Percentiles rank a stretch among this genome's conserved stretches.
Conservation (phyloP, 2,113 vertebrate species). For the Microcebus tavaratra region DNA sequence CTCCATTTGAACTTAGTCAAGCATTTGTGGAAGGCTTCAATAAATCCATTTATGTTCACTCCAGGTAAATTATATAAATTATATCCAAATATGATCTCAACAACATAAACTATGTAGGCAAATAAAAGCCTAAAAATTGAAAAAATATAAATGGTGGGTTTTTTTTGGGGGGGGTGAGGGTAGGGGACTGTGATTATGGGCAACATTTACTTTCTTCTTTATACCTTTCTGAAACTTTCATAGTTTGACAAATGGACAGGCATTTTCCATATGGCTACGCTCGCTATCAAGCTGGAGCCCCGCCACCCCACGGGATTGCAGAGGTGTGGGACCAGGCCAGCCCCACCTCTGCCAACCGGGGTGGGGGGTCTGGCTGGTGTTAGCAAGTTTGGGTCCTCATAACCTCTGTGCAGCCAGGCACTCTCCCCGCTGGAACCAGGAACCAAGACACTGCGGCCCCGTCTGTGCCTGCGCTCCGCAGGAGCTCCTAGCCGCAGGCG, state of each 20-base stretch:
- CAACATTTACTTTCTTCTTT: neutral
- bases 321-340: neutral
- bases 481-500: too few species aligned
- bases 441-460: neutral
- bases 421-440: neutral
- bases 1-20: neutral
- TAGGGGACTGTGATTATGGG: fast-evolving
- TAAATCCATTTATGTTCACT: neutral
- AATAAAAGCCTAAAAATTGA: neutral
- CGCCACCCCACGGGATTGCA: fast-evolving
- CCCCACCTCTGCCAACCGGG: too few species aligned
- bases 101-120: neutral
- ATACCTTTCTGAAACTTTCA: neutral
- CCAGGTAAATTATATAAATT: neutral
- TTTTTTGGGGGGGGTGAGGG: too few species aligned
- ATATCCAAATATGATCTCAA: neutral
- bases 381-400: neutral
- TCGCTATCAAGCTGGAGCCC: neutral
- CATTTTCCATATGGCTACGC: neutral
- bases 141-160: fast-evolving
- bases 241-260: neutral
- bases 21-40: neutral
- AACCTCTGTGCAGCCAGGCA: neutral
- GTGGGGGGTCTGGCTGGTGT: too few species aligned
- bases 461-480: neutral